Evolutionary conservation across 2,888 invertebrate genomes (phyloP), one percentile per base, ranked within the genome.

Genomic region (Epistrophe grossulariae): DNA sequence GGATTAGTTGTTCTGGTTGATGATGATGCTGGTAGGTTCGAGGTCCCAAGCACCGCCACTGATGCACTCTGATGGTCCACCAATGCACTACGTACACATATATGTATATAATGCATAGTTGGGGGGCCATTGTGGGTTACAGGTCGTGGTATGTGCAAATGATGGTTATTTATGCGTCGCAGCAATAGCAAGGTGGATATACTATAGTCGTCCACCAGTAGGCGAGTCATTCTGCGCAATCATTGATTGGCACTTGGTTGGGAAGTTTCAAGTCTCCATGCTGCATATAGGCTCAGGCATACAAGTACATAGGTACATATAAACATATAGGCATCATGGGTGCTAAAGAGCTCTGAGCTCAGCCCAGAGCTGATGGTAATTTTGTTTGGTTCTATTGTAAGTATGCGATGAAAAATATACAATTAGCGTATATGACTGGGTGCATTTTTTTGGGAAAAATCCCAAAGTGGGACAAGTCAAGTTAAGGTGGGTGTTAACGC

Each of bases 121-220:
- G 72, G 7, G 28, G 66, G 31, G 24, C 71, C 76, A 79, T 87
- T 83, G 83, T 83, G 55, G 83, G 87, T 83, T 87, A 87, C 87
- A 87, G 87, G 87, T 87, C 83, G 87, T 55, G 83, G 87, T 87
- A 87, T 87, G 87, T 83, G 87, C 87, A 87, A 87, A 87, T 87
- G 83, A 87, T 83, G 87, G 83, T 87, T 87, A 87, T 87, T 87
- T 87, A 87, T 87, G 83, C 87, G 87, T 87, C 71, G 83, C 87
- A 83, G 76, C 60, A 64, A 48, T 59, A 76, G 87, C 83, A 79
- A 82, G 74, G 85, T 82, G 85, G 64, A 77, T 59, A 77, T 59
- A 19, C 45, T 57, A 8, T 31, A 64, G 50, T 19, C 60, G 38
- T 35, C 24, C 35, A 43, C 43, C 43, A 52, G 79, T 64, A 62